phyloP scores from a whole-genome alignment of 2,113 vertebrate species.

The Morone chrysops region DNA sequence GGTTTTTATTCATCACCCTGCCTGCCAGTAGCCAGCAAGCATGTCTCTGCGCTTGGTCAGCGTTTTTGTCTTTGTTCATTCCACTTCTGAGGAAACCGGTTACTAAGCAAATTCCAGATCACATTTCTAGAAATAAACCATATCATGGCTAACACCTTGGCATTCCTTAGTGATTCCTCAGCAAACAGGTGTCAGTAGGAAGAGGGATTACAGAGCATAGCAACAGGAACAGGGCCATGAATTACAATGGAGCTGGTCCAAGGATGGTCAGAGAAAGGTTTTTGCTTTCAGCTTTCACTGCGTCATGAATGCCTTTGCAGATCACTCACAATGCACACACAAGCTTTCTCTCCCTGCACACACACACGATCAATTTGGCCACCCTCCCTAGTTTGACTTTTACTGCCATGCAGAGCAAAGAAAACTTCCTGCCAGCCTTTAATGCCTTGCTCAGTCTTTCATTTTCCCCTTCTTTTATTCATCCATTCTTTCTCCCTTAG shows the following conservation, averaged over 20 bases:
- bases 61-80: constrained; percentile 16
- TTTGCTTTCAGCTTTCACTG: constrained; percentile 16
- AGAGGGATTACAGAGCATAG: constrained; percentile 60
- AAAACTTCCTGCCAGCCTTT: constrained; percentile 40
- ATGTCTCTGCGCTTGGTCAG: constrained; percentile 39
- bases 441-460: constrained; percentile 32
- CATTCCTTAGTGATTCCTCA: constrained; percentile 49
- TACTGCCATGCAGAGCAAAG: constrained; percentile 34
- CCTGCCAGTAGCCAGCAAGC: constrained; percentile 19
- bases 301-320: constrained; percentile 8
- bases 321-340: not conserved
- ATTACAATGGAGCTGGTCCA: constrained; percentile 56
- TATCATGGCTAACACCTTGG: constrained; percentile 63
- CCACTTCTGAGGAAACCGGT: constrained; percentile 34
- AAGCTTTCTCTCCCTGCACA: not conserved
- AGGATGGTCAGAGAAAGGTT: constrained; percentile 22
- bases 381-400: constrained; percentile 43
- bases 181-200: constrained; percentile 71
- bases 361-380: constrained; percentile 22
- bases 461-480: constrained; percentile 40
- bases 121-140: constrained; percentile 36
- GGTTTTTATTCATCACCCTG: constrained; percentile 48
- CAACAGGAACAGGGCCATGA: constrained; percentile 57
- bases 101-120: constrained; percentile 56
- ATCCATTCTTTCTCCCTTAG: constrained; percentile 14